These are phyloP conservation scores for Yponomeuta malinellus DNA, from an alignment of 2,888 invertebrate genomes.

Conservation along the genomic window DNA sequence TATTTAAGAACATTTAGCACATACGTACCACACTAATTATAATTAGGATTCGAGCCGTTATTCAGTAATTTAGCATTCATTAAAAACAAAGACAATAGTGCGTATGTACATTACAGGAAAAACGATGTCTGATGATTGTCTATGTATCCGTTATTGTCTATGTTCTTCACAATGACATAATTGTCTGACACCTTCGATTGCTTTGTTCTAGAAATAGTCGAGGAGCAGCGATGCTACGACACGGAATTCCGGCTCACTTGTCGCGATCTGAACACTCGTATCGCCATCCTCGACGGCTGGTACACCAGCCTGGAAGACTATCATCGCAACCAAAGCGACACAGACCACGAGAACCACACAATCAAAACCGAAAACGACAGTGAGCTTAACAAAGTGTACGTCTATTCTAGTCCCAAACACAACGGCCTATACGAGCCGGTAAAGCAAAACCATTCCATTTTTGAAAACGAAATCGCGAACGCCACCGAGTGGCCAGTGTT, in stretches of 20 bases:
- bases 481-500: slow-evolving; percentile 17
- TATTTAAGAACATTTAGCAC: too few relatives aligned
- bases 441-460: slow-evolving; percentile 52
- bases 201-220: slow-evolving; percentile 78
- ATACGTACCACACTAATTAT: too few relatives aligned
- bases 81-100: too few relatives aligned
- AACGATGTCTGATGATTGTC: too few relatives aligned
- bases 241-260: slow-evolving; percentile 78
- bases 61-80: too few relatives aligned
- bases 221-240: slow-evolving; percentile 77
- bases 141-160: too few relatives aligned
- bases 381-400: slow-evolving; percentile 55
- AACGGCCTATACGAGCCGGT: slow-evolving; percentile 54
- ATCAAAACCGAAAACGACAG: slow-evolving; percentile 56
- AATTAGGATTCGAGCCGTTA: too few relatives aligned
- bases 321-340: slow-evolving; percentile 48
- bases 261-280: slow-evolving; percentile 77
- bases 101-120: too few relatives aligned
- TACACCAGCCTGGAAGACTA: slow-evolving; percentile 63
- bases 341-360: slow-evolving; percentile 41
- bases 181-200: neutral
- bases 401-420: slow-evolving; percentile 68
- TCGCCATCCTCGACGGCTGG: slow-evolving; percentile 79
- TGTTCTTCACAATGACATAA: too few relatives aligned
- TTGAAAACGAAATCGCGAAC: slow-evolving; percentile 29